phyloP scores from a whole-genome alignment of 2,888 invertebrate species.

The Tyria jacobaeae region DNA sequence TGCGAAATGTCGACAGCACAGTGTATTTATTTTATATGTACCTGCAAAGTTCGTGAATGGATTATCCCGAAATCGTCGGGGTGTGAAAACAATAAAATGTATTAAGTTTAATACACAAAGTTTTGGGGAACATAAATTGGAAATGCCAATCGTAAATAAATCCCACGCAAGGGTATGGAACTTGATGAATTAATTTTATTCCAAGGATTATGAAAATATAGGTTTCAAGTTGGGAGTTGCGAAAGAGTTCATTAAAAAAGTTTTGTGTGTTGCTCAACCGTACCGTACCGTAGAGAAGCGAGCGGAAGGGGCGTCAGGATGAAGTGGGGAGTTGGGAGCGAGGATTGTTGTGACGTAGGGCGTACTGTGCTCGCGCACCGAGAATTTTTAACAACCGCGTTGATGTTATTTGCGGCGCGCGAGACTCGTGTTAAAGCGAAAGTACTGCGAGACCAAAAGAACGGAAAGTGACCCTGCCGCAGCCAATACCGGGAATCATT shows the following conservation, averaged over 20 bases:
- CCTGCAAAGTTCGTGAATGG: constrained; percentile 5
- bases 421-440: constrained; percentile 31
- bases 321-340: background rate
- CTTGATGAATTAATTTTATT: constrained; percentile 32
- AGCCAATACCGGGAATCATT: background rate
- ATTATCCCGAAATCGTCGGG: constrained; percentile 2
- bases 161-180: constrained; percentile 27
- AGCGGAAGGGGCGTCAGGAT: background rate
- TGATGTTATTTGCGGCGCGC: constrained; percentile 12
- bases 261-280: constrained; percentile 36
- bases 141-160: constrained; percentile 38
- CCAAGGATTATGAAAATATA: constrained; percentile 41
- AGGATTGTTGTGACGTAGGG: constrained; percentile 4
- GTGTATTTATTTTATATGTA: constrained; percentile 3
- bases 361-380: constrained; percentile 33
- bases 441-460: background rate
- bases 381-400: constrained; percentile 40
- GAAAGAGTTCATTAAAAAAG: constrained; percentile 51
- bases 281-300: too few species aligned
- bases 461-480: background rate
- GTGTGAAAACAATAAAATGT: constrained; percentile 21
- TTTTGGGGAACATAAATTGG: constrained; percentile 33
- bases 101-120: constrained; percentile 20
- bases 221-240: constrained; percentile 19
- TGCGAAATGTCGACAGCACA: background rate